phyloP scores from a whole-genome alignment of 2,113 vertebrate genomes.

The Sander vitreus region DNA sequence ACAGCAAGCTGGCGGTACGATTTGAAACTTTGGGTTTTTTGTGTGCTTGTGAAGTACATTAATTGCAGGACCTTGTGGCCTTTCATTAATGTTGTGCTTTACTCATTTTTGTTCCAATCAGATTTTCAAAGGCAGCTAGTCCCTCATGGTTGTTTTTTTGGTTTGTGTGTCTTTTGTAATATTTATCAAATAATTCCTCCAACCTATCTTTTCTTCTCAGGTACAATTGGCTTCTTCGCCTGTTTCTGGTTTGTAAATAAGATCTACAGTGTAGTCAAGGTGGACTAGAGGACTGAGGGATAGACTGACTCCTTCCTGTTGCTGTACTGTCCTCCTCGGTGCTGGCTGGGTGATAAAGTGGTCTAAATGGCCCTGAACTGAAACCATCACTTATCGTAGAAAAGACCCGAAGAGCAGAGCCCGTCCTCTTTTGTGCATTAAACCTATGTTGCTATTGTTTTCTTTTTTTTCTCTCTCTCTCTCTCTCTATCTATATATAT shows the following conservation, averaged over 20 bases:
- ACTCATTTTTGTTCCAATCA: background rate
- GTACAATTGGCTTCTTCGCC: conserved; percentile 98
- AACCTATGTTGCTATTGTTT: conserved; percentile 66
- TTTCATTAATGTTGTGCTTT: conserved; percentile 14
- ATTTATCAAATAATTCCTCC: background rate
- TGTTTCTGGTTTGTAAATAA: conserved; percentile 99
- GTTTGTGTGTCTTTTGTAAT: background rate
- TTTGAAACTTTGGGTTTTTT: background rate
- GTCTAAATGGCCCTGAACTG: conserved; percentile 59
- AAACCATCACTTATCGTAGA: conserved; percentile 62
- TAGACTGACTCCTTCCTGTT: conserved; percentile 41
- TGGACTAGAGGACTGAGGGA: conserved; percentile 88
- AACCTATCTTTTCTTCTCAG: conserved; percentile 74
- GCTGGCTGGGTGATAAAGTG: conserved; percentile 50
- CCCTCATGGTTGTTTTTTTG: background rate
- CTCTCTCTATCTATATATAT: conserved; percentile 16
- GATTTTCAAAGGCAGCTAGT: background rate
- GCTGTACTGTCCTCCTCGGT: conserved; percentile 40
- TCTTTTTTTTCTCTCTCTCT: background rate
- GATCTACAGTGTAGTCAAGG: conserved; percentile 99
- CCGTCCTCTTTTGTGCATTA: conserved; percentile 77
- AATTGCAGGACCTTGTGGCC: background rate
- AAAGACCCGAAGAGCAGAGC: conserved; percentile 60
- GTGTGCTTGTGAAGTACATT: background rate
- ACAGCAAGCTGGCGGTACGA: background rate